Conservation (phyloP, 2,888 invertebrate species). For the Rosalia funebris region DNA sequence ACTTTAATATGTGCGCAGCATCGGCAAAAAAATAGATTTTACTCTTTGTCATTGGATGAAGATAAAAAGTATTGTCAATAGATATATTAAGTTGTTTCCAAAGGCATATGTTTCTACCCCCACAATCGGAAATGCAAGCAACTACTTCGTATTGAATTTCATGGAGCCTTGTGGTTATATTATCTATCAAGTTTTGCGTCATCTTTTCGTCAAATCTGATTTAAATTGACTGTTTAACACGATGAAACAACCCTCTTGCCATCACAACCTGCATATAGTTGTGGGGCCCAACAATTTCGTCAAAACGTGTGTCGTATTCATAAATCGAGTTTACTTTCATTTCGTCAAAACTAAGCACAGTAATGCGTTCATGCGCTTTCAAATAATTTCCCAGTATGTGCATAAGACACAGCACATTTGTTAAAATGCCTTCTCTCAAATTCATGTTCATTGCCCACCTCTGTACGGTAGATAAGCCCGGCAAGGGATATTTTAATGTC, state of each 20-base stretch:
- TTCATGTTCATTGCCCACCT: too few relatives aligned
- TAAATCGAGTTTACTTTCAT: slow-evolving; percentile 35
- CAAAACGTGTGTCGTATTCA: slow-evolving; percentile 37
- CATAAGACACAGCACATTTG: neutral
- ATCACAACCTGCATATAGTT: slow-evolving; percentile 24
- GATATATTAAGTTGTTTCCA: slow-evolving; percentile 37
- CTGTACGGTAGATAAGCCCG: too few relatives aligned
- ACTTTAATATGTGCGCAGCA: slow-evolving; percentile 19
- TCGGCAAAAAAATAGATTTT: slow-evolving; percentile 35
- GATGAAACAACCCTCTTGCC: slow-evolving; percentile 3
- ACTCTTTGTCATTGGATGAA: slow-evolving; percentile 30
- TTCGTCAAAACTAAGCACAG: slow-evolving; percentile 38
- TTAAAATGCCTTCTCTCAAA: neutral
- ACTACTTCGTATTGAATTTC: slow-evolving; percentile 34
- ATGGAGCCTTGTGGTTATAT: slow-evolving; percentile 5
- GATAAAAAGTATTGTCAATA: slow-evolving; percentile 28
- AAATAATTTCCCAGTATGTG: neutral
- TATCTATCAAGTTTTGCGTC: slow-evolving; percentile 1
- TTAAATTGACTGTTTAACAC: slow-evolving; percentile 22
- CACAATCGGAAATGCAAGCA: slow-evolving; percentile 46
- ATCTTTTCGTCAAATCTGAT: slow-evolving; percentile 13
- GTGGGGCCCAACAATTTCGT: slow-evolving; percentile 28
- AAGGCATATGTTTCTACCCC: slow-evolving; percentile 39
- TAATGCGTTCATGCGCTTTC: neutral
- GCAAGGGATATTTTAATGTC: too few relatives aligned